Conservation (phyloP, 2,888 invertebrate species). For the Lycia hirtaria region DNA sequence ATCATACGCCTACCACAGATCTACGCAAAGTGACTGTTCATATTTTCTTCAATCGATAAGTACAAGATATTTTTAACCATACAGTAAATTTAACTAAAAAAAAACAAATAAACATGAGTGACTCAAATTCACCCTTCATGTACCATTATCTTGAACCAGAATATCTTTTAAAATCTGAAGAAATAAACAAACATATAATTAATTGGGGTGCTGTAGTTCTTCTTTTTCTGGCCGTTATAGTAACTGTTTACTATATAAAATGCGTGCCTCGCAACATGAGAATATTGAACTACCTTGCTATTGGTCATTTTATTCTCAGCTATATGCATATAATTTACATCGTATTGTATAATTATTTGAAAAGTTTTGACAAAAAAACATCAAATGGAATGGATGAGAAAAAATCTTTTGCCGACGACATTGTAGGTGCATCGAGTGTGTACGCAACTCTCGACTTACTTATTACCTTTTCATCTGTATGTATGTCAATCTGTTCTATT, state of each 20-base stretch:
- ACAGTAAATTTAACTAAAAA: too few relatives aligned
- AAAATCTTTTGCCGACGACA: not conserved
- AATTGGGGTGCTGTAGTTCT: not conserved
- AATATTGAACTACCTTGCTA: constrained; percentile 13
- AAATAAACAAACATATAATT: constrained; percentile 4
- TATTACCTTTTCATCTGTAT: constrained; percentile 5
- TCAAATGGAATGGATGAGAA: too few relatives aligned
- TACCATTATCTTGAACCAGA: constrained; percentile 6
- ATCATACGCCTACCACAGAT: too few relatives aligned
- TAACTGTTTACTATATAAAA: not conserved
- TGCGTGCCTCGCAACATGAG: constrained; percentile 10
- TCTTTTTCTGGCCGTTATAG: not conserved
- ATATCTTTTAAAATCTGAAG: not conserved
- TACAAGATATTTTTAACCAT: too few relatives aligned
- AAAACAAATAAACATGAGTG: not conserved
- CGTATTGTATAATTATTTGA: not conserved
- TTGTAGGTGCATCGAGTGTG: not conserved
- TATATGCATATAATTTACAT: constrained; percentile 14
- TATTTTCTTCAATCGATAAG: too few relatives aligned
- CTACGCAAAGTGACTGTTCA: too few relatives aligned
- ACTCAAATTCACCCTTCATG: not conserved
- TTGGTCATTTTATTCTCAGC: constrained; percentile 1
- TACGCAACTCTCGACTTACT: constrained; percentile 20
- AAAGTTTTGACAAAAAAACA: too few relatives aligned
- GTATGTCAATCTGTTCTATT: constrained; percentile 1